Evolutionary conservation across 2,888 invertebrate species (phyloP).

Genomic region (Microplitis manilae): DNA sequence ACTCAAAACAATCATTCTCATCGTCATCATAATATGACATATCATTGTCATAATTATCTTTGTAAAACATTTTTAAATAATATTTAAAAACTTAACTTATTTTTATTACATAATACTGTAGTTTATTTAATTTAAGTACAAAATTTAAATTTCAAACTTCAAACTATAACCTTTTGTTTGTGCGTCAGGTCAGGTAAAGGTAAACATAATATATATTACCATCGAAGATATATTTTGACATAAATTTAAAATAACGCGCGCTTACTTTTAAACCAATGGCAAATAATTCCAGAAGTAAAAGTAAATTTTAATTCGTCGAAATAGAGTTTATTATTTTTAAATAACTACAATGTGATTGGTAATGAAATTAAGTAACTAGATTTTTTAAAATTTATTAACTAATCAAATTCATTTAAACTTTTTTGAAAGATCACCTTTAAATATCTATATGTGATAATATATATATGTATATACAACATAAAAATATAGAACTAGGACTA

Average conservation of each 20-base stretch:
- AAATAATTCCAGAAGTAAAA: neutral
- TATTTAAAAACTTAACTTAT: neutral
- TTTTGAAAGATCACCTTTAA: neutral
- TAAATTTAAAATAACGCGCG: too few relatives aligned
- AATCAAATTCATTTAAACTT: neutral
- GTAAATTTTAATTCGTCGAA: neutral
- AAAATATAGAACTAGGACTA: neutral
- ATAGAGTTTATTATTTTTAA: neutral
- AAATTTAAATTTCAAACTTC: neutral
- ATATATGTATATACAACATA: neutral
- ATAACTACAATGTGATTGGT: neutral
- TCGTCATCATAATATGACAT: slow-evolving; percentile 23
- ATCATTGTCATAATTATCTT: slow-evolving; percentile 10
- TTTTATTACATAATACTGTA: neutral
- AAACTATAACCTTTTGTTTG: too few relatives aligned
- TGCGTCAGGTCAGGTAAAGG: too few relatives aligned
- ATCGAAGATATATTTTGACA: too few relatives aligned
- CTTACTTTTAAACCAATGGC: too few relatives aligned
- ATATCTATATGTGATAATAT: neutral
- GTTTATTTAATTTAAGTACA: neutral
- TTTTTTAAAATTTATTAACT: neutral
- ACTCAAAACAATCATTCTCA: slow-evolving; percentile 4
- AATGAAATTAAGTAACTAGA: neutral
- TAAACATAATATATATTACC: too few relatives aligned
- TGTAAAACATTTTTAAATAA: neutral